Evolutionary conservation across 2,113 vertebrate species (phyloP).

Genomic region (Neodon shergylaensis): DNA sequence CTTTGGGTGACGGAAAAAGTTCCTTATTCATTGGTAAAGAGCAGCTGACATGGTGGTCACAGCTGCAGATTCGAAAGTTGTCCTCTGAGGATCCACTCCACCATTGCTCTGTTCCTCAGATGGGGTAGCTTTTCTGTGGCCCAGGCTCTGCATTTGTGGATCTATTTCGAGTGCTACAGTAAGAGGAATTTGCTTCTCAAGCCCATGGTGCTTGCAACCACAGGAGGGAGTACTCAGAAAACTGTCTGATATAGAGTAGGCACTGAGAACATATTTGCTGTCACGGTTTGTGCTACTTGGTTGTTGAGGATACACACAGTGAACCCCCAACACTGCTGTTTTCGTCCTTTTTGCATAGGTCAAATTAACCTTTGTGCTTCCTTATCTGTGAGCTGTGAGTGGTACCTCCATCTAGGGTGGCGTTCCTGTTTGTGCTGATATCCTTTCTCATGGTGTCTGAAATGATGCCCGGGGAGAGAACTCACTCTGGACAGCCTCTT

Average conservation of each 20-base stretch:
- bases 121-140: not conserved
- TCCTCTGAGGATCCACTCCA: too few relatives aligned
- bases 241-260: fast-evolving
- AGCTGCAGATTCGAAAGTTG: too few relatives aligned
- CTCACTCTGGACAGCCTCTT: not conserved
- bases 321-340: fast-evolving
- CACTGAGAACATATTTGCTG: fast-evolving
- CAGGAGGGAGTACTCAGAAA: fast-evolving
- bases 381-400: not conserved
- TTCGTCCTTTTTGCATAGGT: fast-evolving
- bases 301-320: not conserved
- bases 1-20: not conserved
- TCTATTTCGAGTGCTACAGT: fast-evolving
- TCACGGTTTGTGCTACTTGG: fast-evolving
- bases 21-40: not conserved
- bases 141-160: fast-evolving
- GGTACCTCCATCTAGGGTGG: too few relatives aligned
- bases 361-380: too few relatives aligned
- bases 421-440: not conserved
- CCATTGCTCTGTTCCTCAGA: not conserved
- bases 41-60: not conserved
- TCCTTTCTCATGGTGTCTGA: not conserved
- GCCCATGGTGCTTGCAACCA: fast-evolving
- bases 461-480: not conserved
- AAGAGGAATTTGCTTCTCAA: fast-evolving